A percentile compares a stretch with the other conserved stretches of the same genome.
phyloP scores from a whole-genome alignment of 2,113 vertebrate genomes.

The Cercocebus atys region DNA sequence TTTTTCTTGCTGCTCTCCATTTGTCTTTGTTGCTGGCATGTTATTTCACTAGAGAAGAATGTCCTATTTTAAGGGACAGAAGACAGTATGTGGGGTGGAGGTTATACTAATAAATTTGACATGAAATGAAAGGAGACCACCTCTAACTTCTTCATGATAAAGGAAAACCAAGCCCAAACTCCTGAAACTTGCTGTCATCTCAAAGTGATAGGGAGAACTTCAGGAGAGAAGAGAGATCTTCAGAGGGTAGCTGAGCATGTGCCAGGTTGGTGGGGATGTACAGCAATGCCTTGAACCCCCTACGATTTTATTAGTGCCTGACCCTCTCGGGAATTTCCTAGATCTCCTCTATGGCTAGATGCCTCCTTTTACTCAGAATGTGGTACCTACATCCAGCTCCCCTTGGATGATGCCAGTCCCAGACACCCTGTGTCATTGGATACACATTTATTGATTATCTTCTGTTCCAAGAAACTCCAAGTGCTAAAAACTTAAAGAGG shows the following conservation, averaged over 20 bases:
- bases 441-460: not conserved
- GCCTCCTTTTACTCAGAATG: not conserved
- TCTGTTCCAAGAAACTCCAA: not conserved
- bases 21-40: conserved; percentile 70
- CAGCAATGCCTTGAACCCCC: not conserved
- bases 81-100: conserved; percentile 65
- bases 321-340: not conserved
- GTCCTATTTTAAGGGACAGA: conserved; percentile 76
- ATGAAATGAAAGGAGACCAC: conserved; percentile 29
- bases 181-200: conserved; percentile 5
- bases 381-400: not conserved
- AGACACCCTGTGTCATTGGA: not conserved
- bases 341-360: not conserved
- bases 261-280: not conserved
- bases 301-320: not conserved
- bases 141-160: conserved; percentile 33
- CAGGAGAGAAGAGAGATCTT: not conserved
- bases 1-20: conserved; percentile 71
- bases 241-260: not conserved
- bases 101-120: conserved; percentile 70
- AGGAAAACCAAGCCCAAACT: conserved; percentile 9
- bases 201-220: not conserved
- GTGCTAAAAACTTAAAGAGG: not conserved
- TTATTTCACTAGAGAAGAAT: conserved; percentile 80
- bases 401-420: not conserved